Conservation (phyloP, 2,113 vertebrate species). For the Pelmatolapia mariae region DNA sequence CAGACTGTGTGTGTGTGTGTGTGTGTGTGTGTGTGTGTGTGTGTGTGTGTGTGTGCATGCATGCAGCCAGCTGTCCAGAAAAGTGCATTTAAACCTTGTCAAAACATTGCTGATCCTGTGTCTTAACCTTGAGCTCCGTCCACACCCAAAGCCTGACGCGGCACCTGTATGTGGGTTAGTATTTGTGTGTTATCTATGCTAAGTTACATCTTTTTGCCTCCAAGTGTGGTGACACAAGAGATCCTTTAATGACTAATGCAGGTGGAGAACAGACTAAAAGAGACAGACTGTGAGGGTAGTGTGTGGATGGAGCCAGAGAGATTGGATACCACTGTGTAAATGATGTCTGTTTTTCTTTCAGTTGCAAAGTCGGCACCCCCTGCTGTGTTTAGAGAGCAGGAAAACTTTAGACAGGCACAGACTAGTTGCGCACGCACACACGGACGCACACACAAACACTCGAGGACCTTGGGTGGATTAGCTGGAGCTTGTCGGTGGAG, state of each 20-base stretch:
- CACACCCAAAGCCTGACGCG: conserved; percentile 40
- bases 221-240: conserved; percentile 12
- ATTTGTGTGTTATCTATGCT: not conserved
- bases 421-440: conserved; percentile 18
- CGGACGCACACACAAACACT: conserved; percentile 42
- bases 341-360: conserved; percentile 56
- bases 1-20: not conserved
- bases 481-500: conserved; percentile 55
- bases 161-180: conserved; percentile 23
- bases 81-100: conserved; percentile 49
- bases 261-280: conserved; percentile 60
- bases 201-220: conserved; percentile 4
- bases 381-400: conserved; percentile 38
- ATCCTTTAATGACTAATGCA: conserved; percentile 78
- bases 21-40: too few relatives aligned
- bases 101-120: conserved; percentile 52
- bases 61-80: conserved; percentile 10
- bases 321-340: conserved; percentile 57
- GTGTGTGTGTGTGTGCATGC: not conserved
- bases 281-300: not conserved
- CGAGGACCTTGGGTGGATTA: conserved; percentile 69
- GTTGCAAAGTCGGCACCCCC: conserved; percentile 41
- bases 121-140: conserved; percentile 52
- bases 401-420: conserved; percentile 59
- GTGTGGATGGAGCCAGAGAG: conserved; percentile 34